Base-by-base conservation (phyloP, 2,888 invertebrate genomes). In the Hypolimnas misippus region DNA sequence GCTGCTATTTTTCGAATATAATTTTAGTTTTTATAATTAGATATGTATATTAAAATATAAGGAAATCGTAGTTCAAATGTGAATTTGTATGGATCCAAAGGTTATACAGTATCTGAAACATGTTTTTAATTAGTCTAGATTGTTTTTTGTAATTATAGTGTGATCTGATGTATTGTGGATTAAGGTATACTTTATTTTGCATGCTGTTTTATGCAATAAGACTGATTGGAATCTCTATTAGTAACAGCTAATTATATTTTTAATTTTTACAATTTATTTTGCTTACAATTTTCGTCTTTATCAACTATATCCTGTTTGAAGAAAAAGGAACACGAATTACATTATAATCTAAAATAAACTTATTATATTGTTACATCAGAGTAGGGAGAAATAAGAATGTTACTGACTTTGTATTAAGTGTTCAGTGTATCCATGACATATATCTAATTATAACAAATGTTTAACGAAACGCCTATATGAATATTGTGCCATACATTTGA, bases 201-300 rank as follows among this genome's bases (percentile, higher is more conserved):
- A 14, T 40, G 7, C 68, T 54, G 57, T 62, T 25, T 38, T 50
- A 3, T 57, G n/a, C n/a, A 40, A 38, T 40, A 85, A 86, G 86
- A 87, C 86, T 86, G 86, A 86, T 76, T 67, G 64, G 77, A 82
- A 84, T 82, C 81, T 83, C 81, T 76, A 19, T 35, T 29, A 44
- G 10, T 42, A 55, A n/a, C 53, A 29, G 17, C 17, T 31, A 10
- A 38, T 17, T 19, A 33, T 16, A 10, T 21, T 19, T 38, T 19
- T 53, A 6, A 35, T 19, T 19, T 12, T 21, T 46, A 21, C 46
- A 46, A 16, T n/a, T 46, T 46, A 42, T 42, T 17, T 42, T 17
- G 19, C 17, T 3, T 16, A 12, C 25, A 16, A n/a, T n/a, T 46
- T 25, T 46, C 2, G 8, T 17, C 4, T 19, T 8, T 10, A 3